Conservation (phyloP, 1,140 invertebrate species). For the Dysdera silvatica region DNA sequence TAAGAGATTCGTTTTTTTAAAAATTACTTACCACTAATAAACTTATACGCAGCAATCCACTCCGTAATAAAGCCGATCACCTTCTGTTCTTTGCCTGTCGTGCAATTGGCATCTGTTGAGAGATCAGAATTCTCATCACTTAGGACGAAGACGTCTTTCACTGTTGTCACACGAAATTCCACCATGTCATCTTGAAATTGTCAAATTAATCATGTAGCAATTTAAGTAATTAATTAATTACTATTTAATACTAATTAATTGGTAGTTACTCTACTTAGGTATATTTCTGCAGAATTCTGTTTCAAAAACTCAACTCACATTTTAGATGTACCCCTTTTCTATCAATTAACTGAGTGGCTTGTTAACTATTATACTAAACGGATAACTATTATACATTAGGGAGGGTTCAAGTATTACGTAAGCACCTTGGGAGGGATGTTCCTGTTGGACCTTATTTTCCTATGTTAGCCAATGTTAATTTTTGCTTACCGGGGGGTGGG, state of each 20-base stretch:
- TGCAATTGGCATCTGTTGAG: conserved; percentile 17
- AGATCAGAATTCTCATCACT: conserved; percentile 22
- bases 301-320: neutral
- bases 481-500: too few species aligned
- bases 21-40: conserved; percentile 48
- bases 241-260: neutral
- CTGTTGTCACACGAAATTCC: conserved; percentile 12
- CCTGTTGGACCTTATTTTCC: too few species aligned
- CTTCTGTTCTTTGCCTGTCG: conserved; percentile 18
- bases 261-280: too few species aligned
- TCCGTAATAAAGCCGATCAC: conserved; percentile 53
- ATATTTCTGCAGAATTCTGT: too few species aligned
- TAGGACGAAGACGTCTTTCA: conserved; percentile 16
- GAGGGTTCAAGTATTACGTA: too few species aligned
- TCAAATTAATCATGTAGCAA: neutral
- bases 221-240: neutral
- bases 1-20: neutral
- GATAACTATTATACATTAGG: too few species aligned
- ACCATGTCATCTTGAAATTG: neutral
- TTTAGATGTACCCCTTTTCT: neutral
- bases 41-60: conserved; percentile 54
- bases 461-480: too few species aligned
- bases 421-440: too few species aligned
- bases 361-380: too few species aligned
- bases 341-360: neutral